Evolutionary conservation across 2,797 vertebrate genomes (phyloP).

Genomic region (Microctenopoma lineatum): DNA sequence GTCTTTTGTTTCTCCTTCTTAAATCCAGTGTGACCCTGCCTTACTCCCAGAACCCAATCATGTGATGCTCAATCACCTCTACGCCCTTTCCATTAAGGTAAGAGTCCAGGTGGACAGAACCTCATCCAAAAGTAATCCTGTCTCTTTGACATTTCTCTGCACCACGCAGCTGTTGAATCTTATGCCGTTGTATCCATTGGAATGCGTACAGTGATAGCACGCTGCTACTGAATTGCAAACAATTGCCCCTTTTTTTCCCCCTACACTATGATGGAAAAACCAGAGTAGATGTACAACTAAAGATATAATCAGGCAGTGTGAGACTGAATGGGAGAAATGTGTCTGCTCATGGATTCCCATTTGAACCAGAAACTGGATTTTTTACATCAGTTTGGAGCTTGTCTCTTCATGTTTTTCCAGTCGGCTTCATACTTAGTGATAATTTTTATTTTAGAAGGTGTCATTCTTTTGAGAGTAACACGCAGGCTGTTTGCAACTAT

Average conservation of each 20-base stretch:
- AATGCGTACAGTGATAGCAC: conserved; percentile 38
- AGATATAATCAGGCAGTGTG: conserved; percentile 10
- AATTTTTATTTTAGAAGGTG: neutral
- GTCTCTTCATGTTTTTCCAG: conserved; percentile 7
- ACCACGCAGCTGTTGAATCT: neutral
- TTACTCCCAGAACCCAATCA: conserved; percentile 98
- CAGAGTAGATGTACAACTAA: conserved; percentile 7
- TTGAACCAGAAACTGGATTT: conserved; percentile 3
- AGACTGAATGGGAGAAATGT: neutral
- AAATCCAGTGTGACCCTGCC: conserved; percentile 93
- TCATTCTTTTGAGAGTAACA: neutral
- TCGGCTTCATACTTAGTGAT: neutral
- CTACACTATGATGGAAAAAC: conserved; percentile 33
- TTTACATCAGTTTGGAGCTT: conserved; percentile 9
- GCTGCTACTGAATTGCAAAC: conserved; percentile 39
- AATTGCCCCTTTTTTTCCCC: conserved; percentile 7
- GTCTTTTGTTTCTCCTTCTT: neutral
- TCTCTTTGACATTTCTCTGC: neutral
- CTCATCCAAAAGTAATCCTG: neutral
- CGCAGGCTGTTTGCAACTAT: neutral
- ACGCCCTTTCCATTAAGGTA: conserved; percentile 98
- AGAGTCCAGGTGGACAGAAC: conserved; percentile 12
- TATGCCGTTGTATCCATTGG: conserved; percentile 2
- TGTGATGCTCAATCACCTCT: conserved; percentile 98
- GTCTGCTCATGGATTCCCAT: neutral